Conservation (phyloP, 1,140 invertebrate genomes). For the Drosophila teissieri region DNA sequence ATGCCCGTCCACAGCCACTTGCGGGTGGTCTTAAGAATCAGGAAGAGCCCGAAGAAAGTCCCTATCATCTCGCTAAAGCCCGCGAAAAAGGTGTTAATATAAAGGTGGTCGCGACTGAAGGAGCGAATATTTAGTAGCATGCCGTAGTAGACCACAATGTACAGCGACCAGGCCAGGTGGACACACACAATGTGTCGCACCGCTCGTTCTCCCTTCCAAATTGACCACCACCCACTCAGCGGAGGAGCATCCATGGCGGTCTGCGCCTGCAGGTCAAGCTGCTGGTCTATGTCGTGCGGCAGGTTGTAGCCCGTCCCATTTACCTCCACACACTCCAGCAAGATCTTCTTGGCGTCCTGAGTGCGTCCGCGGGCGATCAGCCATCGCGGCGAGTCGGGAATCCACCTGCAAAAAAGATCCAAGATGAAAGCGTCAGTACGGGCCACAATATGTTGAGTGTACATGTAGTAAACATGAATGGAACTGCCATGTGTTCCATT, state of each 20-base stretch:
- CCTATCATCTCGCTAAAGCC: conserved; percentile 84
- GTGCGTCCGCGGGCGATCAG: conserved; percentile 90
- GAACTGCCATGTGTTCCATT: too few relatives aligned
- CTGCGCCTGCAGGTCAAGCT: conserved; percentile 81
- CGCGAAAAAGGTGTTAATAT: conserved; percentile 80
- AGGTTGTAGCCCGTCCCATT: conserved; percentile 84
- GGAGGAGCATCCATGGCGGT: conserved; percentile 77
- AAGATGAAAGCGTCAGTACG: not conserved
- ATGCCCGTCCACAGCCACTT: conserved; percentile 82
- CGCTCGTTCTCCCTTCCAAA: conserved; percentile 79
- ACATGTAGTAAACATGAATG: too few relatives aligned
- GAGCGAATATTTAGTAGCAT: conserved; percentile 84
- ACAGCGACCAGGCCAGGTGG: conserved; percentile 80
- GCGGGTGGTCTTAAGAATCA: conserved; percentile 75
- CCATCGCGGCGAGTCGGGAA: conserved; percentile 94
- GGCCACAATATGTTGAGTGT: too few relatives aligned
- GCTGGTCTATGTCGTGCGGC: conserved; percentile 80
- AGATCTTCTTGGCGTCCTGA: conserved; percentile 89
- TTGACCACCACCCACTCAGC: conserved; percentile 79
- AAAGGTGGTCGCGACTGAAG: conserved; percentile 84
- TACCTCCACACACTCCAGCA: conserved; percentile 89
- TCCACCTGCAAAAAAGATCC: conserved; percentile 58
- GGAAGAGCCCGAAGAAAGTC: conserved; percentile 81
- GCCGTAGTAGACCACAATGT: conserved; percentile 84
- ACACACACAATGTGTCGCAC: conserved; percentile 78